Base-by-base conservation (phyloP, 2,113 vertebrate species). In the Pristiophorus japonicus region DNA sequence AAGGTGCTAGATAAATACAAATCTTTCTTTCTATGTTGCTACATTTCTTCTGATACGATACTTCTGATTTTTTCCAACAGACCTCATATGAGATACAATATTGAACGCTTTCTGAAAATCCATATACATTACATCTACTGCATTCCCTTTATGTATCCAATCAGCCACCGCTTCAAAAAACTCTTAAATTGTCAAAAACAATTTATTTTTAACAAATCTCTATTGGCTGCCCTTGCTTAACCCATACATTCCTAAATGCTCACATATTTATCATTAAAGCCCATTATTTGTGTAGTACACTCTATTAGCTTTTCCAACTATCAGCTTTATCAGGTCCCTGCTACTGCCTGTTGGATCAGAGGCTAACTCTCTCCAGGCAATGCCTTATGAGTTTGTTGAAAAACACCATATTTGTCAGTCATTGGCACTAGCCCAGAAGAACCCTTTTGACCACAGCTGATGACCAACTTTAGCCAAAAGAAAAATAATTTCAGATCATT, bases 101-200 rank as follows among this genome's bases (percentile, higher is more conserved):
- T 90, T 90, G 87, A 90, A 59, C 3, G 12, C n/a, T 30, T 91
- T 63, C n/a, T 91, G 59, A 63, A 88, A 91, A 63, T 63, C 34
- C 59, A 91, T 63, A 91, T 38, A 63, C n/a, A 34, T 90, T 62
- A 90, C 51, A 92, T 62, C 51, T 90, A 55, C 62, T 38, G 59
- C 59, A 92, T 65, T 63, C 55, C 34, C 34, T 63, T 38, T 92
- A 20, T 62, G 34, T 92, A 92, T 65, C 59, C 59, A n/a, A 91
- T n/a, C 59, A 38, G 4, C 88, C 59, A 38, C 34, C 16, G 63
- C 62, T 63, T 27, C 34, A 55, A 88, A 88, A 88, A 55, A 55
- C 24, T 87, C 22, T 55, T 88, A 88, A 55, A 88, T 88, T 88
- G 47, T 88, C 85, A 88, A 88, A 55, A 88, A 55, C 47, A 88